Evolutionary conservation across 2,113 vertebrate species (phyloP), one percentile per base, ranked within the genome.

Genomic region (Forbesichthys papilliferus): DNA sequence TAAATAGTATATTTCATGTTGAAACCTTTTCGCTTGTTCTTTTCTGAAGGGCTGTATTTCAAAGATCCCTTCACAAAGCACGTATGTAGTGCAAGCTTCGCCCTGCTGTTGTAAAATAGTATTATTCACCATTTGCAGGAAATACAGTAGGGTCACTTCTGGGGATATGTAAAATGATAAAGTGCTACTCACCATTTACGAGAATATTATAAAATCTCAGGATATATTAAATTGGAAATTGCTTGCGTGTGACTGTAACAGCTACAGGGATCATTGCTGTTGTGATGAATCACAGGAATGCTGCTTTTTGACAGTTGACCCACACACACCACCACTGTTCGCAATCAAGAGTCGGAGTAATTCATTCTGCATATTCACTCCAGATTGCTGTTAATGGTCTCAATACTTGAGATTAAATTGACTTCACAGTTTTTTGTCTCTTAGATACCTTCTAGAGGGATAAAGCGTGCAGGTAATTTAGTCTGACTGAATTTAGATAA

Each of bases 401-500:
- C 33, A n/a, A 62, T 64, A 78, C 67, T 60, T 63, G 20, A 71
- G 71, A 71, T 74, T 68, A 82, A 86, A 88, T 77, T 62, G 69
- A 81, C 75, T 72, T 61, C 69, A 65, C 64, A 52, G 46, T 72
- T 36, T 64, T 61, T 59, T 76, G 71, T 64, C 14, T 47, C 49
- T 68, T 66, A 51, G 57, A 61, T 75, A 63, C 55, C 68, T 75
- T 74, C 58, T 53, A 20, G 61, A 56, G 59, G 71, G 33, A 75
- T 75, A 69, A 75, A 82, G 75, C 78, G 66, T 78, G 66, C 46
- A 27, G 71, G 55, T 11, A 63, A 84, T 71, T 72, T 48, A 69
- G 64, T 42, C 59, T 77, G 80, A 62, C 77, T 89, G 83, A 84
- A 86, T 79, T 71, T 73, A 81, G 82, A 88, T 86, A 77, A 85